Conservation (phyloP, 2,113 vertebrate species). For the Elaphurus davidianus region DNA sequence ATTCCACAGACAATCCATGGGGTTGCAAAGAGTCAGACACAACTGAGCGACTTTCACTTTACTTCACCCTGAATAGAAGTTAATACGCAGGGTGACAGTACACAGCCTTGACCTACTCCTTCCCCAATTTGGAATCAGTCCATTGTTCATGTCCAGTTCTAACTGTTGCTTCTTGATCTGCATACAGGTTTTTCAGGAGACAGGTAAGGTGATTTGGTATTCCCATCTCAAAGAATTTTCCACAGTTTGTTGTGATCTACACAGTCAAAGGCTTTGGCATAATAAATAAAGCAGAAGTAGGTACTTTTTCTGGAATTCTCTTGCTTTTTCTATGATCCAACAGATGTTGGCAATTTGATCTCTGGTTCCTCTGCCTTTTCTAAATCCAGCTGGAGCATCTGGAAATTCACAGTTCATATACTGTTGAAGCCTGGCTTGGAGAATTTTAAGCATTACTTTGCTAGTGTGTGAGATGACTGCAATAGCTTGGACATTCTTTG, state of each 20-base stretch:
- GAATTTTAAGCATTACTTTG: neutral
- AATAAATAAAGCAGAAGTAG: neutral
- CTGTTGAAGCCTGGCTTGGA: neutral
- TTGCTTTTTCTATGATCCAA: neutral
- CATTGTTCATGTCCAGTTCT: neutral
- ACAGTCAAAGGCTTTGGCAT: neutral
- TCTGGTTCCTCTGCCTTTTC: neutral
- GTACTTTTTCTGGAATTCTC: neutral
- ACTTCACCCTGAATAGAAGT: neutral
- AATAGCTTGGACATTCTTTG: neutral
- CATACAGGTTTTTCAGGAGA: neutral
- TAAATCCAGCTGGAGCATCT: neutral
- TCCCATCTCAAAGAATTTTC: neutral
- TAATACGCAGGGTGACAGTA: neutral
- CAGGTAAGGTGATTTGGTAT: neutral
- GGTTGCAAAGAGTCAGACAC: neutral
- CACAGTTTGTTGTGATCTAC: neutral
- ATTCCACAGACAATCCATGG: neutral
- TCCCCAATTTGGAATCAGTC: neutral
- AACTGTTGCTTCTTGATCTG: neutral
- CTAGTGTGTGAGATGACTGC: neutral
- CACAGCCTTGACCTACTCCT: neutral
- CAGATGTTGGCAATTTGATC: neutral
- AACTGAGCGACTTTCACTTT: neutral
- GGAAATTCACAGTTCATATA: neutral